phyloP scores from a whole-genome alignment of 2,888 invertebrate species.

The Pyrrhosoma nymphula region DNA sequence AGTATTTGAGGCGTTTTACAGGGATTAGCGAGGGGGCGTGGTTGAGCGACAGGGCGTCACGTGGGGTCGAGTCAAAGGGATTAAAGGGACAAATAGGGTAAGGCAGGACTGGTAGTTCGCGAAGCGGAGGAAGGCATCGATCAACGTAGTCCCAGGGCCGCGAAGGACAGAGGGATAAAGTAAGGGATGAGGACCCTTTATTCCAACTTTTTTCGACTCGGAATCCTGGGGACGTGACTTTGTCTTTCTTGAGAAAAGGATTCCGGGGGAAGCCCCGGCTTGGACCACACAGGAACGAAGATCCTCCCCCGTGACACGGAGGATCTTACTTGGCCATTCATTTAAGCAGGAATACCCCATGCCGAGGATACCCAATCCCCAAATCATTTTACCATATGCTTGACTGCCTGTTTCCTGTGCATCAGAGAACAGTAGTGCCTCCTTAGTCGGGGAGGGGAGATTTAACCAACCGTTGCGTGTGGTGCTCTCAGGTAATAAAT shows the following conservation, averaged over 20 bases:
- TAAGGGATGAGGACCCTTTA: neutral
- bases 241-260: neutral
- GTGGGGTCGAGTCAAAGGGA: neutral
- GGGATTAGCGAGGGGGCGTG: neutral
- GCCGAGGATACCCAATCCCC: neutral
- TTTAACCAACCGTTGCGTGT: too few relatives aligned
- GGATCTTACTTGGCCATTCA: neutral
- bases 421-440: neutral
- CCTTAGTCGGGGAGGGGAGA: too few relatives aligned
- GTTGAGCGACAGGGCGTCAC: constrained; percentile 22
- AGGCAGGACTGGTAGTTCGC: neutral
- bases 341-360: constrained; percentile 3
- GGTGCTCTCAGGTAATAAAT: too few relatives aligned
- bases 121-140: neutral
- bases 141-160: neutral
- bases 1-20: neutral
- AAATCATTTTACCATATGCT: neutral
- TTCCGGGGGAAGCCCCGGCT: neutral
- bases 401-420: neutral
- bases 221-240: constrained; percentile 12
- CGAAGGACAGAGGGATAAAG: neutral
- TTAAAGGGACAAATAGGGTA: constrained; percentile 6
- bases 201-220: neutral
- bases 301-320: neutral
- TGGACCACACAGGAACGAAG: neutral